Evolutionary conservation across 2,113 vertebrate genomes (phyloP), one percentile per base, ranked within the genome.

Genomic region (Aspidoscelis tigris): DNA sequence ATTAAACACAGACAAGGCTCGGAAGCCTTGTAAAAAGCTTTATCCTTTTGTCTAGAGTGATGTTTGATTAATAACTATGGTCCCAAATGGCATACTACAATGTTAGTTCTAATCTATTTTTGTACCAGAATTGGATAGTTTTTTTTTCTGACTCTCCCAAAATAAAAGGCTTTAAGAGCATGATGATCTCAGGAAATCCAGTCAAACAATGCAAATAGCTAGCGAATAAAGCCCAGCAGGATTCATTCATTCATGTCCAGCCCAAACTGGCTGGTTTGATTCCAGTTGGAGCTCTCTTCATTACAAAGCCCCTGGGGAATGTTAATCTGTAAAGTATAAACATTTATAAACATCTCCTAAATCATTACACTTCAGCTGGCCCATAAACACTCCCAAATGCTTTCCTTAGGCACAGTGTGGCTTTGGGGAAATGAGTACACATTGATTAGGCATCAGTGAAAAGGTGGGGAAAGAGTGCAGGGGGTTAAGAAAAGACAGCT

Each of bases 261-360:
- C 87, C 89, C 61, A 80, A 90, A 86, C 94, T 92, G 87, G 90
- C 91, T 94, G 94, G 90, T 92, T 92, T 85, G 88, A 91, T 95
- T 94, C 93, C 92, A 95, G 88, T 92, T 93, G 92, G 92, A 94
- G 93, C 89, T 91, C 92, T 92, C 88, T 94, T 95, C 93, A 91
- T 94, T 94, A 93, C 93, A 90, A 93, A 86, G 90, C 91, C 92
- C 91, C 92, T 89, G 92, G 93, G 93, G 94, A 95, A 94, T 93
- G 94, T 95, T 95, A 95, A 95, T 94, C 94, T 95, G 92, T 93
- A 91, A 89, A 92, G 92, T 94, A 95, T 95, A 95, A 95, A 94
- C 93, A 93, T 95, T 94, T 94, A 93, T 94, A 95, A 95, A 95
- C 94, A 95, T 94, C 90, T 93, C 93, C 90, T 95, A 95, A 95